phyloP scores from a whole-genome alignment of 2,797 vertebrate species.

The Anguilla obscura region DNA sequence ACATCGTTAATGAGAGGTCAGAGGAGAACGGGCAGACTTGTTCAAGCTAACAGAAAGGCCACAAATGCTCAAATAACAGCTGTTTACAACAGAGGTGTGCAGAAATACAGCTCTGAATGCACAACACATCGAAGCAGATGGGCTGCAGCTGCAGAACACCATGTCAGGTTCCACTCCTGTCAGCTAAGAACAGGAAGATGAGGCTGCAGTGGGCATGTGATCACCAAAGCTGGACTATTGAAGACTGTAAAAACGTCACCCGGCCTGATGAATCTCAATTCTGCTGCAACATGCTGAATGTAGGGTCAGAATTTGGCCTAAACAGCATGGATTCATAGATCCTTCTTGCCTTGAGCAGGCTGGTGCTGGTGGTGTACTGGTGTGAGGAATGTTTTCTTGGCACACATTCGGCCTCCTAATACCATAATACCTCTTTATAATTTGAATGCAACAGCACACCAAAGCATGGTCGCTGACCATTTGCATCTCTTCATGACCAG shows the following conservation, averaged over 20 bases:
- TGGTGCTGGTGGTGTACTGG: background rate
- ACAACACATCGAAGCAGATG: background rate
- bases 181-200: background rate
- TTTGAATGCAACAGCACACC: background rate
- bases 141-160: background rate
- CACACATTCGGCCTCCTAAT: too few relatives aligned
- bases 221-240: background rate
- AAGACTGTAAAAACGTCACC: too few relatives aligned
- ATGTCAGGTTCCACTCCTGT: background rate
- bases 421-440: background rate
- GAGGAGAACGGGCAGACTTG: background rate
- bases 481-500: background rate
- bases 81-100: background rate
- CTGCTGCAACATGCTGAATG: background rate
- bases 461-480: background rate
- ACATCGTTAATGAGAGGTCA: background rate
- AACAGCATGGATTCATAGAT: background rate
- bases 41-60: background rate
- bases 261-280: background rate
- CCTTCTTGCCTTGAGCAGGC: background rate
- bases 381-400: background rate
- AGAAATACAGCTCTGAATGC: background rate
- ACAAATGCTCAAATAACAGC: background rate
- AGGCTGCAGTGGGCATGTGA: background rate
- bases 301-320: background rate